A percentile compares a stretch with the other conserved stretches of the same genome.
phyloP scores from a whole-genome alignment of 2,113 vertebrate genomes.

The Ctenodactylus gundi region DNA sequence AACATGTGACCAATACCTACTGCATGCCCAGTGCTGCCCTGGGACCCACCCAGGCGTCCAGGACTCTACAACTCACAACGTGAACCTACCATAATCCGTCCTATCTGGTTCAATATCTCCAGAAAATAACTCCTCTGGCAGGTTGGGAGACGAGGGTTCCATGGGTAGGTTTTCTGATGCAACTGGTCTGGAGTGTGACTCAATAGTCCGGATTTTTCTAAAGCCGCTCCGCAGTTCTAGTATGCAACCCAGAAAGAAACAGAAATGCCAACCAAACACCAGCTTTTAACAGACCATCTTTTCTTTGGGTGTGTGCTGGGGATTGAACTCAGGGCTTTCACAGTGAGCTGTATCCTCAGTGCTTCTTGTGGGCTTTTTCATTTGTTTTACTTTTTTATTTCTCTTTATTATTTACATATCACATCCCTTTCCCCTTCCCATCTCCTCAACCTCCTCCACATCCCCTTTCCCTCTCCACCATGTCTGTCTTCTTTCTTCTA shows the following conservation, averaged over 20 bases:
- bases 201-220: not conserved
- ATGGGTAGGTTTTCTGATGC: not conserved
- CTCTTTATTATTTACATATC: no score
- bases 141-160: not conserved
- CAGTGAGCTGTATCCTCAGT: no score
- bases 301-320: no score
- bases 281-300: not conserved
- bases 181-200: not conserved
- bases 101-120: not conserved
- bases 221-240: not conserved
- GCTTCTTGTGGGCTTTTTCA: no score
- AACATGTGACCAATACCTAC: not conserved
- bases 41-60: not conserved
- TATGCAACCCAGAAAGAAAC: not conserved
- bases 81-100: not conserved
- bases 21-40: not conserved
- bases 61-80: not conserved
- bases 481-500: no score
- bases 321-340: no score
- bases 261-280: not conserved
- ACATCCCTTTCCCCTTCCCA: no score
- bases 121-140: not conserved
- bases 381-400: no score
- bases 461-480: no score
- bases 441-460: no score